Evolutionary conservation across 2,113 vertebrate species (phyloP).

Genomic region (Saguinus midas): DNA sequence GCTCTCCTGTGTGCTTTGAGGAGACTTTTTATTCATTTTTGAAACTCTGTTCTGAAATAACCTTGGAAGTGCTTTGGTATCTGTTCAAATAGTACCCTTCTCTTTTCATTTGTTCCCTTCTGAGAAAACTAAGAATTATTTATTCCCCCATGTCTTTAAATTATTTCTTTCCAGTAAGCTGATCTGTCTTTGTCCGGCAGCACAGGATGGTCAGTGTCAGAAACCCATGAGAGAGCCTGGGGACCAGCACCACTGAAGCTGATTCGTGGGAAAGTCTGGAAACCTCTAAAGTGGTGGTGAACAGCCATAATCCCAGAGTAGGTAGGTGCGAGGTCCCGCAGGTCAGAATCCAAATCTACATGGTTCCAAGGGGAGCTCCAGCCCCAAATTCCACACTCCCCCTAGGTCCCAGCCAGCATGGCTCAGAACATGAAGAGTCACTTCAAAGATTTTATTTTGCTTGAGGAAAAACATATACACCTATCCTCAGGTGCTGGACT

Average conservation of each 20-base stretch:
- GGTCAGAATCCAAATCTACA: not conserved
- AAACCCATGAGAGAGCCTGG: not conserved
- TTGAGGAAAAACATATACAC: not conserved
- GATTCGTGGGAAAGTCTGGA: not conserved
- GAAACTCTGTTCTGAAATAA: constrained; percentile 16
- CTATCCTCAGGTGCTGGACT: not conserved
- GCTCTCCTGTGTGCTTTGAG: not conserved
- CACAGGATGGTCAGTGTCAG: rapidly evolving
- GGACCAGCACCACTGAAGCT: rapidly evolving
- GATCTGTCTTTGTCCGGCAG: not conserved
- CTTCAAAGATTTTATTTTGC: not conserved
- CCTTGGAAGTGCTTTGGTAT: not conserved
- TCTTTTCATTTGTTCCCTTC: not conserved
- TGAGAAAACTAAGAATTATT: not conserved
- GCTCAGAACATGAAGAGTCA: not conserved
- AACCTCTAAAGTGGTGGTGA: not conserved
- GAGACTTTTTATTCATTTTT: not conserved
- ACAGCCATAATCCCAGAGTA: not conserved
- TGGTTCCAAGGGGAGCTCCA: not conserved
- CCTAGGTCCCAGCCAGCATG: not conserved
- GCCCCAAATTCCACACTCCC: not conserved
- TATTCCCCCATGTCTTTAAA: not conserved
- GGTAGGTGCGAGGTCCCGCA: not conserved
- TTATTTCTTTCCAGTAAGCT: not conserved
- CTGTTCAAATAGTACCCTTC: not conserved